These are phyloP conservation scores for Oscheius onirici DNA, from an alignment of 2,888 invertebrate species.

Conservation along the genomic window DNA sequence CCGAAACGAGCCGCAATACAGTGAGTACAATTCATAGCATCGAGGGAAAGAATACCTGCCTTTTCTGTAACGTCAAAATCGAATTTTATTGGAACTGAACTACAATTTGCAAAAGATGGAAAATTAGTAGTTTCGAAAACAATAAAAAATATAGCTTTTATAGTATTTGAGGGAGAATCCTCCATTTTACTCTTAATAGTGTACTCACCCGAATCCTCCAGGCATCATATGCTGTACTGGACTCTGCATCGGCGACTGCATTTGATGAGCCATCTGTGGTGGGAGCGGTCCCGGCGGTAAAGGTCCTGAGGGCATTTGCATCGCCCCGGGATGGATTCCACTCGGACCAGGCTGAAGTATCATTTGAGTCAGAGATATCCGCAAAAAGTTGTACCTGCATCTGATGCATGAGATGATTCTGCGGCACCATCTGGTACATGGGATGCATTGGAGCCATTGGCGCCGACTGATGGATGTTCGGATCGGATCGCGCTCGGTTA, in stretches of 20 bases:
- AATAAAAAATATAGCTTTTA: too few species aligned
- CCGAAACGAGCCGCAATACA: too few species aligned
- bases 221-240: conserved; percentile 19
- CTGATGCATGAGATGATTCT: conserved; percentile 17
- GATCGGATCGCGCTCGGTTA: conserved; percentile 66
- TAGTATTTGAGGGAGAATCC: too few species aligned
- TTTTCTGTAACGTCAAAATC: too few species aligned
- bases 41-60: too few species aligned
- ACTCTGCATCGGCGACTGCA: conserved; percentile 30
- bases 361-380: not conserved
- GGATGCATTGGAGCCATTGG: not conserved
- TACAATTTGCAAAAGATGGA: too few species aligned
- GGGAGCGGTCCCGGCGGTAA: conserved; percentile 9
- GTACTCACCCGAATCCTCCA: conserved; percentile 15
- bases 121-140: not conserved
- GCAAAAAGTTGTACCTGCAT: conserved; percentile 13
- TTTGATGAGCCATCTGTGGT: conserved; percentile 8
- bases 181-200: too few species aligned
- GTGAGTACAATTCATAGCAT: too few species aligned
- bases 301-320: conserved; percentile 32
- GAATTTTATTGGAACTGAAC: too few species aligned
- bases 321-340: conserved; percentile 41
- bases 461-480: conserved; percentile 56
- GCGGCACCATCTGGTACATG: conserved; percentile 15
- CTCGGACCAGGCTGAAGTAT: conserved; percentile 41